Evolutionary conservation across 2,888 invertebrate species (phyloP), one percentile per base, ranked within the genome.

Genomic region (Poecilus cupreus): DNA sequence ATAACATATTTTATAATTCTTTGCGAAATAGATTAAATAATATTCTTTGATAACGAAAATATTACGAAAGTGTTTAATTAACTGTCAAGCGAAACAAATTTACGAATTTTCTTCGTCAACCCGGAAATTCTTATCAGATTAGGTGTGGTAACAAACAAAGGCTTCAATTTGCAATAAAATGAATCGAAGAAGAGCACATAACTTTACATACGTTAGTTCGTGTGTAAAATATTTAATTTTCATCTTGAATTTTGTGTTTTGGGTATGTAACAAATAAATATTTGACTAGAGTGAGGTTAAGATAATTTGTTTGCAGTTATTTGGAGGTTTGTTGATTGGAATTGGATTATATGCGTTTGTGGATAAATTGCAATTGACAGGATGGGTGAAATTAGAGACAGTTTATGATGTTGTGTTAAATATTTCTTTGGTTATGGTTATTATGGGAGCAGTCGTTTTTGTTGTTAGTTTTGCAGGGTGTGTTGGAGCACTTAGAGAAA

Each of bases 401-500:
- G 92, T 98, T 10, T 97, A 97, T 87, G 97, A 98, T 89, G 93
- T 97, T 46, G 94, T 96, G 84, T 90, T 98, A 78, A 97, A 98
- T 89, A 94, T 98, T 85, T 97, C 97, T 22, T 91, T 98, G 82
- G 94, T 98, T 78, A 94, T 98, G 89, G 94, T 97, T n/a, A 92
- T 97, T 81, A 93, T 96, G 82, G 97, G 98, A 1, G 94, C 94
- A 37, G 94, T 97, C 5, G 94, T 98, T n/a, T 98, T 98, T 89
- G 92, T 96, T 74, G 96, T 98, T 77, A 97, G 97, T 88, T 98
- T 97, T 89, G 96, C 97, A 18, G 98, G 98, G 4, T 98, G 97
- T 88, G 94, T 98, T 11, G 98, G 96, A 57, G 96, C 97, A 0
- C 90, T 97, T 5, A 90, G 98, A 82, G 98, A 98, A 90, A 98